Conservation (phyloP, 2,888 invertebrate species). For the Baccha elongata region DNA sequence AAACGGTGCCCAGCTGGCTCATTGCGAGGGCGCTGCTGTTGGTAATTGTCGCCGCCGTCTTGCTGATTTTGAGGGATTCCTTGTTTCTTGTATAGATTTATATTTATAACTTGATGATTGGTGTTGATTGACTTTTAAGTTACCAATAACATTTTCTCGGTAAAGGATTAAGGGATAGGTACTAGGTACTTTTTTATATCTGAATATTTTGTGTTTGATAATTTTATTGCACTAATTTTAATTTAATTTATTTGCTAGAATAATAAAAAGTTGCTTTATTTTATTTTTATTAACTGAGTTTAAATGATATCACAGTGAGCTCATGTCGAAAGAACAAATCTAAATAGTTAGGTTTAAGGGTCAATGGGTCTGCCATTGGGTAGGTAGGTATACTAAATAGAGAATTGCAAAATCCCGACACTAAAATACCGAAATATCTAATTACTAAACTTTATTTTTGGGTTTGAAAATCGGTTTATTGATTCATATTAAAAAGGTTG, state of each 20-base stretch:
- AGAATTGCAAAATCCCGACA: no score
- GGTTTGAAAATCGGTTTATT: no score
- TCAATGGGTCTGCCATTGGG: no score
- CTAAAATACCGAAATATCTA: no score
- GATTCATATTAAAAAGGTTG: no score
- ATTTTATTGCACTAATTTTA: constrained; percentile 7
- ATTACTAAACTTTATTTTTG: no score
- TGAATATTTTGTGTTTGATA: neutral
- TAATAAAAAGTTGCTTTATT: neutral
- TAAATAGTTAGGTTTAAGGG: no score
- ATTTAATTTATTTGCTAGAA: constrained; percentile 21
- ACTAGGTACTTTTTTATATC: neutral
- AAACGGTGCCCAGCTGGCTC: constrained; percentile 97
- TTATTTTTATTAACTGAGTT: neutral
- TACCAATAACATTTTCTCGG: constrained; percentile 42
- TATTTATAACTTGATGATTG: constrained; percentile 11
- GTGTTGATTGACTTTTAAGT: constrained; percentile 35
- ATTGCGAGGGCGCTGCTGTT: constrained; percentile 84
- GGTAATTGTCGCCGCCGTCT: constrained; percentile 82
- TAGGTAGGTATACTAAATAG: no score
- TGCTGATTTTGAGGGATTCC: constrained; percentile 74
- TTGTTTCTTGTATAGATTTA: constrained; percentile 19
- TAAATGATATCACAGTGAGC: neutral
- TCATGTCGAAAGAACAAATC: constrained; percentile 29
- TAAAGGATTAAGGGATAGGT: constrained; percentile 18